These are phyloP conservation scores for Sander vitreus DNA, from an alignment of 2,113 vertebrate species.

Conservation along the genomic window DNA sequence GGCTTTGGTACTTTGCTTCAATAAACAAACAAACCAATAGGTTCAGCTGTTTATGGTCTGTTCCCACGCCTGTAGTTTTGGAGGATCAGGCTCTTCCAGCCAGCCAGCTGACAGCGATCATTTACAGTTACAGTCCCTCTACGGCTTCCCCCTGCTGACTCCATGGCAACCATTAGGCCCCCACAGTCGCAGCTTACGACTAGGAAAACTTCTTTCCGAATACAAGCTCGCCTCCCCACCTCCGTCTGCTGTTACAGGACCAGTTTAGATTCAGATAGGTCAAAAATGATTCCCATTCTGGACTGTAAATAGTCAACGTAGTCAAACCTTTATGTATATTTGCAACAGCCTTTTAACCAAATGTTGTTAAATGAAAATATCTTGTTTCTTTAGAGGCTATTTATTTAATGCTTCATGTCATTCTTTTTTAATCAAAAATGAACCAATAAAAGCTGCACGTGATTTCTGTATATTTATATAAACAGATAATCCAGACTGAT, in stretches of 20 bases:
- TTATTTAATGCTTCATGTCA: constrained; percentile 56
- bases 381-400: constrained; percentile 46
- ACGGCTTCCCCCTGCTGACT: background rate
- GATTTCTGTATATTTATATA: constrained; percentile 2
- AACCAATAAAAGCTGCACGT: constrained; percentile 6
- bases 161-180: background rate
- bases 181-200: background rate
- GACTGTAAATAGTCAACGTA: constrained; percentile 61
- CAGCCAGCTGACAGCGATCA: constrained; percentile 40
- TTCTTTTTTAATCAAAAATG: constrained; percentile 25
- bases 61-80: background rate
- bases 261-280: constrained; percentile 35
- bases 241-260: constrained; percentile 6
- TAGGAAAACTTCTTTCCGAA: background rate
- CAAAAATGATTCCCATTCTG: background rate
- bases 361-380: constrained; percentile 26
- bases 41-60: background rate
- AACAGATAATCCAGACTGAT: background rate
- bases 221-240: background rate
- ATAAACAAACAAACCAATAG: background rate
- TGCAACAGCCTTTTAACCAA: constrained; percentile 12
- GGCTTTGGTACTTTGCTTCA: background rate
- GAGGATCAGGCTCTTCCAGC: background rate
- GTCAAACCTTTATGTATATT: constrained; percentile 50
- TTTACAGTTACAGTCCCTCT: constrained; percentile 17